Evolutionary conservation across 2,888 invertebrate species (phyloP).

Genomic region (Bombylius discolor): DNA sequence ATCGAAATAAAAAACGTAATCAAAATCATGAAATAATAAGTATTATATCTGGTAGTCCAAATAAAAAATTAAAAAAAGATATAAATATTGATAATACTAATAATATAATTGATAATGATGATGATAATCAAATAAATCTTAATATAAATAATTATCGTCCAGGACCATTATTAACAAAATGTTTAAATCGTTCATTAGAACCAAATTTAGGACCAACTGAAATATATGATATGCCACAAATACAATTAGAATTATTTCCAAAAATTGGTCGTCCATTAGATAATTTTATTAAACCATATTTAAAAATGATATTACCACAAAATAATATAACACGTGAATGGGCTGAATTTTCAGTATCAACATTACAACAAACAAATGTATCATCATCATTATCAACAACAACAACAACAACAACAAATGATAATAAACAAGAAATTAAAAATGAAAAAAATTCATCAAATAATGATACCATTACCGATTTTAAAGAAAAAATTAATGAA

Average conservation of each 20-base stretch:
- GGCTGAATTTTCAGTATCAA: constrained; percentile 35
- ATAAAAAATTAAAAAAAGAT: no score
- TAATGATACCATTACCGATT: background rate
- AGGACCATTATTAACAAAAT: constrained; percentile 32
- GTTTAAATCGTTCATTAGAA: constrained; percentile 20
- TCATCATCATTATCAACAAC: background rate
- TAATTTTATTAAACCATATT: constrained; percentile 31
- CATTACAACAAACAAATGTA: constrained; percentile 15
- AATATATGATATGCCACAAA: constrained; percentile 30
- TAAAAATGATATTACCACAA: constrained; percentile 31
- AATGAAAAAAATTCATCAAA: background rate
- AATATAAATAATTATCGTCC: constrained; percentile 13
- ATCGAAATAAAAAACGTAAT: no score
- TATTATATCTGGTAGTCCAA: no score
- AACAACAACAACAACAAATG: background rate
- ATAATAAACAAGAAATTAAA: background rate
- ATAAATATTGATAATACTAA: no score
- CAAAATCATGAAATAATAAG: no score
- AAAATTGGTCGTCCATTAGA: constrained; percentile 27
- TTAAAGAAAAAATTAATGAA: background rate
- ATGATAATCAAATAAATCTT: constrained; percentile 9
- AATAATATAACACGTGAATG: constrained; percentile 32
- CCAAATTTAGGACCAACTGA: constrained; percentile 28
- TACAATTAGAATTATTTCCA: constrained; percentile 32
- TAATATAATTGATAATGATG: background rate